Evolutionary conservation across 2,888 invertebrate species (phyloP).

Genomic region (Chaetogeoica ovagalla): DNA sequence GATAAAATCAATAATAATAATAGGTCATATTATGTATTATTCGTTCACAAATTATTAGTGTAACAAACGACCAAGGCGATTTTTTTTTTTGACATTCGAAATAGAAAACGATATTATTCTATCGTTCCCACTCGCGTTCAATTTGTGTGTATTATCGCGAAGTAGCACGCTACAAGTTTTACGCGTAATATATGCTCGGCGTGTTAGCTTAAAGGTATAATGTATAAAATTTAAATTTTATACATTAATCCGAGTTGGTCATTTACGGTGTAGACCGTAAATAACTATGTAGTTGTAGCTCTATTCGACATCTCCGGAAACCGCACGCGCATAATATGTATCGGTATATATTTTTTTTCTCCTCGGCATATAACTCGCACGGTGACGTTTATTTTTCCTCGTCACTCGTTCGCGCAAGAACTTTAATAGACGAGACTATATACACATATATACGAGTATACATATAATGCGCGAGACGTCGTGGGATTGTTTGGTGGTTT

Average conservation of each 20-base stretch:
- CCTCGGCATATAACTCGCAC: conserved; percentile 15
- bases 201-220: neutral
- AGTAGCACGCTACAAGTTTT: neutral
- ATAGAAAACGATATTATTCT: no score
- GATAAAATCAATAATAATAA: no score
- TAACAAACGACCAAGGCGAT: no score
- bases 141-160: neutral
- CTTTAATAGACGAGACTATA: conserved; percentile 47
- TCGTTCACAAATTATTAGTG: no score
- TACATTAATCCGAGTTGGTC: neutral
- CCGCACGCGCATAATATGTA: neutral
- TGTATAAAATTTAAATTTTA: conserved; percentile 38
- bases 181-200: neutral
- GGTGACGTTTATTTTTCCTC: conserved; percentile 23
- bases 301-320: conserved; percentile 21
- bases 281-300: no score
- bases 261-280: conserved; percentile 31
- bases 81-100: no score
- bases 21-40: no score
- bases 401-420: conserved; percentile 42
- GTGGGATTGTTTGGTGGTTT: conserved; percentile 50
- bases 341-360: conserved; percentile 25
- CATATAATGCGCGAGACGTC: conserved; percentile 25
- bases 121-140: neutral
- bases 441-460: no score